Evolutionary conservation across 2,888 invertebrate genomes (phyloP).

Genomic region (Lasioglossum vierecki): DNA sequence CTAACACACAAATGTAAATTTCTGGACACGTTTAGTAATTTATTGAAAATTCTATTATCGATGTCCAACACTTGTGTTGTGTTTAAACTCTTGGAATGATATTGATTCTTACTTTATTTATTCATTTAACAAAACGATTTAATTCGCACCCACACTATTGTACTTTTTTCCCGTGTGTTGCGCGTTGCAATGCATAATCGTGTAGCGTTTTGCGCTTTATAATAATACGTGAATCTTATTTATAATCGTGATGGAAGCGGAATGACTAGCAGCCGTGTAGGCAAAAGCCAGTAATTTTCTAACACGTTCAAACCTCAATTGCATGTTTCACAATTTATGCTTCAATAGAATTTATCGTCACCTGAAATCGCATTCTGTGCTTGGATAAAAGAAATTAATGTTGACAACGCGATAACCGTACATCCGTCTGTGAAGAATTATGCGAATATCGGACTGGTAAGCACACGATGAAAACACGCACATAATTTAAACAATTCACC

Average conservation of each 20-base stretch:
- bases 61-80: not conserved
- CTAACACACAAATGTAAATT: not conserved
- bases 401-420: conserved; percentile 60
- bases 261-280: conserved; percentile 29
- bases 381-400: conserved; percentile 45
- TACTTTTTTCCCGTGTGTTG: conserved; percentile 38
- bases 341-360: conserved; percentile 66
- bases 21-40: not conserved
- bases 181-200: conserved; percentile 63
- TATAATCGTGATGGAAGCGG: conserved; percentile 63
- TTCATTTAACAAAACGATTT: not conserved
- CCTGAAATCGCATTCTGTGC: conserved; percentile 58
- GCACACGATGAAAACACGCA: not conserved
- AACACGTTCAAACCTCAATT: conserved; percentile 56
- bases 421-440: conserved; percentile 43
- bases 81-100: not conserved
- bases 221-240: conserved; percentile 72
- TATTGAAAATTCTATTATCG: not conserved
- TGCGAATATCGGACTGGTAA: not conserved
- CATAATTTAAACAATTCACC: not conserved
- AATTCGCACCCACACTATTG: not conserved
- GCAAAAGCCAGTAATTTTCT: conserved; percentile 28
- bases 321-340: conserved; percentile 68
- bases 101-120: not conserved
- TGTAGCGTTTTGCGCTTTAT: conserved; percentile 43